phyloP scores from a whole-genome alignment of 2,113 vertebrate genomes.

The Mormyrus iriodes region DNA sequence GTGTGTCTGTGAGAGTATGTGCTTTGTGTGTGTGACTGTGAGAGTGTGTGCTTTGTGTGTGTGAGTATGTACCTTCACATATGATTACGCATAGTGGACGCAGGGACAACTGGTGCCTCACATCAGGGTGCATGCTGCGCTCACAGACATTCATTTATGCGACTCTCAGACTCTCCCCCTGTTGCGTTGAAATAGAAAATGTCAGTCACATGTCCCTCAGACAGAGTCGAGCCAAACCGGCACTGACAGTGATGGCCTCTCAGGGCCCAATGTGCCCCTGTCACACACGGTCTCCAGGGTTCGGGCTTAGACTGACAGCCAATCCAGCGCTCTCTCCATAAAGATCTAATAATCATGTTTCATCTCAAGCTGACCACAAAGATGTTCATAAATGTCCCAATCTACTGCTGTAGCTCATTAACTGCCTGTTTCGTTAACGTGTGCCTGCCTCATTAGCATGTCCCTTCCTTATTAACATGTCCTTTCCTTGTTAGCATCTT shows the following conservation, averaged over 20 bases:
- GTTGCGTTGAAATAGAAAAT: neutral
- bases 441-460: neutral
- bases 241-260: neutral
- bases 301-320: neutral
- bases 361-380: neutral
- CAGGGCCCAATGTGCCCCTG: neutral
- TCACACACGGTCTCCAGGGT: neutral
- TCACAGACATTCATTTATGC: neutral
- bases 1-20: too few species aligned
- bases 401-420: neutral
- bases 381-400: neutral
- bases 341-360: neutral
- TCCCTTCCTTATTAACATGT: neutral
- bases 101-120: neutral
- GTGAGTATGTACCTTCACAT: neutral
- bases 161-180: neutral
- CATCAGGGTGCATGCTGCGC: neutral
- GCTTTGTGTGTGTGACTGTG: neutral
- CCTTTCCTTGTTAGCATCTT: neutral
- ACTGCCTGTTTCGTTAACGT: neutral
- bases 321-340: neutral
- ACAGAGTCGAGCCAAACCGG: neutral
- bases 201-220: neutral
- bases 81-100: neutral
- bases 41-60: neutral